phyloP scores from a whole-genome alignment of 2,888 invertebrate species.

The Amaurobius ferox region DNA sequence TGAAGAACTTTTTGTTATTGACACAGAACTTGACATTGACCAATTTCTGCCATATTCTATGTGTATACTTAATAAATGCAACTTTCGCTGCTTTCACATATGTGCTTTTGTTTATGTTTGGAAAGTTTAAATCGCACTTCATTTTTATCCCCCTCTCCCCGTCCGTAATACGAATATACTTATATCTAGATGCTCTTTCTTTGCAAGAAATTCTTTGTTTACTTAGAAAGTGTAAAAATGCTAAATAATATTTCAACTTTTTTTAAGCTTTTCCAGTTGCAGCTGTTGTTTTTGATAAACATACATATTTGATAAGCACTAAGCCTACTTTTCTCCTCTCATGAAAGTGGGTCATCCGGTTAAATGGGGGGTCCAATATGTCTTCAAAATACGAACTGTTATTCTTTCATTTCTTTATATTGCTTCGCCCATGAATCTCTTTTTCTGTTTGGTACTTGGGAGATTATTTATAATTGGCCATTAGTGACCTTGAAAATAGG shows the following conservation, averaged over 20 bases:
- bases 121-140: neutral
- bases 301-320: neutral
- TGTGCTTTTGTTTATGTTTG: neutral
- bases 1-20: conserved; percentile 31
- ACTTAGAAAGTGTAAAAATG: too few species aligned
- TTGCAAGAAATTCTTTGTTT: too few species aligned
- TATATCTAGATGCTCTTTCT: too few species aligned
- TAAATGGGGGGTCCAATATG: conserved; percentile 25
- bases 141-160: neutral
- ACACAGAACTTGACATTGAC: conserved; percentile 69
- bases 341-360: conserved; percentile 64
- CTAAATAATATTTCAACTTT: too few species aligned
- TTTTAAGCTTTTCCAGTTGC: too few species aligned
- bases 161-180: too few species aligned
- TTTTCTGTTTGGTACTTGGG: neutral
- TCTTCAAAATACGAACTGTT: too few species aligned
- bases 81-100: neutral
- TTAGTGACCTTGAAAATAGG: conserved; percentile 67
- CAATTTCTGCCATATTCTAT: neutral
- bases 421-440: too few species aligned
- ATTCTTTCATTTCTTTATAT: too few species aligned
- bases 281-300: neutral
- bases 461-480: conserved; percentile 6
- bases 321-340: conserved; percentile 50
- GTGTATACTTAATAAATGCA: neutral